Evolutionary conservation across 1,140 invertebrate genomes (phyloP).

Genomic region (Drosophila varians): DNA sequence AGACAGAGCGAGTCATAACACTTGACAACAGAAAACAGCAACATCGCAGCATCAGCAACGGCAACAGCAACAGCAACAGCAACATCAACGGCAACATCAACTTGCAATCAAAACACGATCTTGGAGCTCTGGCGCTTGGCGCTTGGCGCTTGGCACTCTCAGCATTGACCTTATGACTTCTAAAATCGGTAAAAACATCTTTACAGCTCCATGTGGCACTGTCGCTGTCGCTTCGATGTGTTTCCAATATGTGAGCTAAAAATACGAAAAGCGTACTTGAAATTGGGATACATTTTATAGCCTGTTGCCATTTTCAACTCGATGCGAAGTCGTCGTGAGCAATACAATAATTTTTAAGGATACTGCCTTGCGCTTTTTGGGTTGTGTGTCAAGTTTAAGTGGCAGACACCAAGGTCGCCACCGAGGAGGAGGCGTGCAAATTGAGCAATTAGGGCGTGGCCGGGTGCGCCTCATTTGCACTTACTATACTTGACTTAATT

Average conservation of each 20-base stretch:
- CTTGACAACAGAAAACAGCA: conserved; percentile 64
- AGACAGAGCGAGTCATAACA: conserved; percentile 72
- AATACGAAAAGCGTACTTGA: conserved; percentile 75
- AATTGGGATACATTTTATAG: conserved; percentile 78
- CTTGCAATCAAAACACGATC: conserved; percentile 78
- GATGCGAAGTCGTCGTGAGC: conserved; percentile 12
- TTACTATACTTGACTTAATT: conserved; percentile 62
- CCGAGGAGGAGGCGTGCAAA: conserved; percentile 38
- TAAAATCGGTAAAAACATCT: conserved; percentile 82
- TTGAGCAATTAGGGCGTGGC: conserved; percentile 77
- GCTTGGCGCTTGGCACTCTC: conserved; percentile 58
- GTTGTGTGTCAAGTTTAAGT: conserved; percentile 71
- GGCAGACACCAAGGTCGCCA: conserved; percentile 49
- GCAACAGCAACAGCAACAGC: conserved; percentile 15
- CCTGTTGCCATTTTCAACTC: conserved; percentile 49
- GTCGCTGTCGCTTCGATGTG: conserved; percentile 37
- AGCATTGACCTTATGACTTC: conserved; percentile 82
- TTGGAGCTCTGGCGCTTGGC: conserved; percentile 55
- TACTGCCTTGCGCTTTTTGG: conserved; percentile 46
- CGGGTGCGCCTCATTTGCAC: conserved; percentile 50
- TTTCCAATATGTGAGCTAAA: conserved; percentile 72
- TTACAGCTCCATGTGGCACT: conserved; percentile 75
- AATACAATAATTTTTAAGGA: conserved; percentile 49
- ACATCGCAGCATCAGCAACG: conserved; percentile 21
- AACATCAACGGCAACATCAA: conserved; percentile 28